phyloP scores from a whole-genome alignment of 2,888 invertebrate genomes.

The Xestia sexstrigata region DNA sequence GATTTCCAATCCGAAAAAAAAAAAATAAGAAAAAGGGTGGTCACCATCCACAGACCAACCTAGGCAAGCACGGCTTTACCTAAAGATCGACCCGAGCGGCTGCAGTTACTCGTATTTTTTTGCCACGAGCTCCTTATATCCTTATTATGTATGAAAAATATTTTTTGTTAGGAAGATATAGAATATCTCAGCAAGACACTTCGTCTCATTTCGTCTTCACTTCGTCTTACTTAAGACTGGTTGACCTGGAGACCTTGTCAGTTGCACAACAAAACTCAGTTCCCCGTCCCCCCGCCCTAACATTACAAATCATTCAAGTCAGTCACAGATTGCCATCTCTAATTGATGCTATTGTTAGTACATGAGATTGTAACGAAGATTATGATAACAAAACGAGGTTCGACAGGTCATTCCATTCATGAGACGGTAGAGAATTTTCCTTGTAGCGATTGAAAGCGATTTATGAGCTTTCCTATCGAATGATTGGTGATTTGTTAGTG shows the following conservation, averaged over 20 bases:
- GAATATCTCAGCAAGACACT: not conserved
- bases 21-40: no score
- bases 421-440: constrained; percentile 5
- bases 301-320: not conserved
- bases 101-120: no score
- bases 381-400: constrained; percentile 11
- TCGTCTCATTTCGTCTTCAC: no score
- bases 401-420: not conserved
- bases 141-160: no score
- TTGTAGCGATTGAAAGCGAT: no score
- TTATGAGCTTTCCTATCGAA: not conserved
- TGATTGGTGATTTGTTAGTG: no score
- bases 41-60: no score
- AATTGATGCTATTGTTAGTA: constrained; percentile 11
- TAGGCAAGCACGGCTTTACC: no score
- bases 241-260: constrained; percentile 10
- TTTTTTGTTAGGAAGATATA: no score
- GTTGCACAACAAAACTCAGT: not conserved
- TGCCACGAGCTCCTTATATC: no score
- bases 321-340: constrained; percentile 20
- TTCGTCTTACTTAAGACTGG: not conserved
- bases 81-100: no score
- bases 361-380: constrained; percentile 4
- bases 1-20: no score
- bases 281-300: not conserved